Evolutionary conservation across 2,888 invertebrate genomes (phyloP).

Genomic region (Mythimna impura): DNA sequence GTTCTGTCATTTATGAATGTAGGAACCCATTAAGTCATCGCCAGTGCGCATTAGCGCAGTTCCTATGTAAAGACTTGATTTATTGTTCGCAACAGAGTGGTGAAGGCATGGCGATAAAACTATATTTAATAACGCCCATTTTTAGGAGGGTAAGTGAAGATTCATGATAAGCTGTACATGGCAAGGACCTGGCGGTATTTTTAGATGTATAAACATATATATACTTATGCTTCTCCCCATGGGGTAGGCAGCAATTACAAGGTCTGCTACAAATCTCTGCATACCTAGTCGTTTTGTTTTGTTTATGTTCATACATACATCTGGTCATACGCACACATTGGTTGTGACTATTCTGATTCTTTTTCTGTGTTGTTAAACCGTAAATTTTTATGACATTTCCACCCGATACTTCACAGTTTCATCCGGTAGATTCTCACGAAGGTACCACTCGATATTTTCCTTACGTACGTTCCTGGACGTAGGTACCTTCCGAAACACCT

Average conservation of each 20-base stretch:
- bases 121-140: constrained; percentile 14
- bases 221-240: not conserved
- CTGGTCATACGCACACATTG: too few relatives aligned
- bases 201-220: not conserved
- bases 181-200: not conserved
- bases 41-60: constrained; percentile 33
- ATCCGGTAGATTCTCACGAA: too few relatives aligned
- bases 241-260: not conserved
- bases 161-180: not conserved
- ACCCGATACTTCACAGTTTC: too few relatives aligned
- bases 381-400: too few relatives aligned
- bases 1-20: constrained; percentile 35
- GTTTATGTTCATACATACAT: not conserved
- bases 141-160: not conserved
- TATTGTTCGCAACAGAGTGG: constrained; percentile 17
- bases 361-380: not conserved
- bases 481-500: too few relatives aligned
- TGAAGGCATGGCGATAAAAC: constrained; percentile 15
- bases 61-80: constrained; percentile 48
- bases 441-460: too few relatives aligned
- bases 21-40: constrained; percentile 38
- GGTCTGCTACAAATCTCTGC: not conserved
- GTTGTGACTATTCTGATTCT: too few relatives aligned
- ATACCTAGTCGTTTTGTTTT: not conserved
- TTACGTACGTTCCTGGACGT: too few relatives aligned